Evolutionary conservation across 92 coral and sea anemone genomes (phyloP).

Genomic region (Epizoanthus illoricatus): DNA sequence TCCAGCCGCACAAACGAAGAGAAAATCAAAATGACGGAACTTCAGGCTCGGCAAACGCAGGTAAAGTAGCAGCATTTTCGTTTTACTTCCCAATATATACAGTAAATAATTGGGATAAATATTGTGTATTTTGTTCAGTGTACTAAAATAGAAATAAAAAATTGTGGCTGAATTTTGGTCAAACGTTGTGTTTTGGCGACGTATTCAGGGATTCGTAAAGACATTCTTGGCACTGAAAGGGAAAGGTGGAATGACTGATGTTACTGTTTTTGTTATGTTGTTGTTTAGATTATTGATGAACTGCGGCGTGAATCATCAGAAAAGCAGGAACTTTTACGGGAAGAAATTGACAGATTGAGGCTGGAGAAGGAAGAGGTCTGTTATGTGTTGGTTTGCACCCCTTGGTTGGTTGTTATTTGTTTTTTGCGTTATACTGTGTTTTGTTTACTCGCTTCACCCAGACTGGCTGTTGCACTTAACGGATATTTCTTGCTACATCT

Average conservation of each 20-base stretch:
- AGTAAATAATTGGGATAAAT: not conserved
- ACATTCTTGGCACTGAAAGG: too few relatives aligned
- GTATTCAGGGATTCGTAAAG: too few relatives aligned
- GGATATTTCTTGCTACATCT: too few relatives aligned
- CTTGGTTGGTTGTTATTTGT: not conserved
- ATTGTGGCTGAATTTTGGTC: too few relatives aligned
- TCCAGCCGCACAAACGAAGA: conserved; percentile 24
- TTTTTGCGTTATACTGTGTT: too few relatives aligned
- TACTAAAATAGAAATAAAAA: not conserved
- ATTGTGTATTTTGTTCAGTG: not conserved
- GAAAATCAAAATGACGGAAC: conserved; percentile 32
- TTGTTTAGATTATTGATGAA: conserved; percentile 28
- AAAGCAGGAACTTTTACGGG: conserved; percentile 26
- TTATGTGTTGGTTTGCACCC: not conserved
- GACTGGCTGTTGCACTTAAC: not conserved
- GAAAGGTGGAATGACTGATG: too few relatives aligned
- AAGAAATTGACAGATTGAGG: conserved; percentile 31
- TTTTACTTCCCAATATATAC: not conserved
- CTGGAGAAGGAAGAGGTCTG: conserved; percentile 32
- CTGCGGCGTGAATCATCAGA: conserved; percentile 31
- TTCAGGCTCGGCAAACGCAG: conserved; percentile 39
- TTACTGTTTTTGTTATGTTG: not conserved
- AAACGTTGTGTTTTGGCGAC: too few relatives aligned
- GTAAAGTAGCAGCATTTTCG: not conserved
- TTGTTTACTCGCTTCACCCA: not conserved